Evolutionary conservation across 2,113 vertebrate genomes (phyloP), one percentile per base, ranked within the genome.

Genomic region (Glaucidium brasilianum): DNA sequence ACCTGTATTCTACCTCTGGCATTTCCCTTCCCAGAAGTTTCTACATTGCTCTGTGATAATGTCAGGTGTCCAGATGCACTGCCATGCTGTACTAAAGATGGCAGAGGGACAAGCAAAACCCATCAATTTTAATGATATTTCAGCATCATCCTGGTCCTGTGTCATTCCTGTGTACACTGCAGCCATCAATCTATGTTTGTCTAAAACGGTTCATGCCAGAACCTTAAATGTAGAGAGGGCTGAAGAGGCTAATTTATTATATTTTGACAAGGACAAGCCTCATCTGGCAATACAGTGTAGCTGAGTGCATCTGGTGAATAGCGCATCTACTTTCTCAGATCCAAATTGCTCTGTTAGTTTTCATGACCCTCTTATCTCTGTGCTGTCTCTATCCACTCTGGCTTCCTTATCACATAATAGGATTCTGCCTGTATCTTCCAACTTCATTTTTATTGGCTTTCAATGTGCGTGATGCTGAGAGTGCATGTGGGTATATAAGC

Each of bases 71-170:
- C 79, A 92, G 79, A 95, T 85, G 63, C 59, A 72, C 43, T 88
- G 85, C 60, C 76, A 52, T 73, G 68, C 90, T 74, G 45, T 68
- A 83, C 75, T 82, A 20, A 93, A 80, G 50, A 92, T 93, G 92
- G 90, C 88, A 94, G 88, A 79, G 1, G 5, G 63, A 93, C 63
- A 85, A 94, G 85, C 15, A 71, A 79, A 96, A 94, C 88, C 47
- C 37, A 93, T 97, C 50, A 83, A 93, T 96, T 96, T 94, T 94
- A 88, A 96, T 95, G 81, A 93, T 73, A 77, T 92, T 95, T 86
- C 75, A 92, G 85, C 71, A 88, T 93, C 85, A 92, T 88, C 56
- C 41, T 88, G 59, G 69, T 90, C 50, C 67, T 73, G 37, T 93
- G 88, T 92, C 96, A 88, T 85, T 93, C 78, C 90, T 66, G 32